These are phyloP conservation scores for Paragorgia papillata DNA, from an alignment of 92 coral and sea anemone species.

Conservation along the genomic window DNA sequence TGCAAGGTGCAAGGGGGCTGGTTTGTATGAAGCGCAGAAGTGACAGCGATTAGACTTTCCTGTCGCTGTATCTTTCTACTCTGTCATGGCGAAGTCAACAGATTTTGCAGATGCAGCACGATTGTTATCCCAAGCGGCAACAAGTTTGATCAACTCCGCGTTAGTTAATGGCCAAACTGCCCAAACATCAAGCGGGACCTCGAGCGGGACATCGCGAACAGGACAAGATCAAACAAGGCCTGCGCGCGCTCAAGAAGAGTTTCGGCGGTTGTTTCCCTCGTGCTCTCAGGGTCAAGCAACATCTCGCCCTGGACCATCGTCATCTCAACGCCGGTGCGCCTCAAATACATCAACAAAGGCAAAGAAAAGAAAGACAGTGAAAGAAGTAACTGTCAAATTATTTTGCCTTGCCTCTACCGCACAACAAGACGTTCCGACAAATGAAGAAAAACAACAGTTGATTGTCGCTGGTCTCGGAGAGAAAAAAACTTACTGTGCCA, in stretches of 20 bases:
- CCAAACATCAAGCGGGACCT: slow-evolving; percentile 5
- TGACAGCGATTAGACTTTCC: too few species aligned
- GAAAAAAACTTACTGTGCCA: slow-evolving; percentile 25
- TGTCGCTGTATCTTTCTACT: too few species aligned
- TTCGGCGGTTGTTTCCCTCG: slow-evolving; percentile 36
- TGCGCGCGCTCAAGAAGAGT: slow-evolving; percentile 14
- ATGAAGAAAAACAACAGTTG: slow-evolving; percentile 46
- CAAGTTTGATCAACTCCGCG: slow-evolving; percentile 21
- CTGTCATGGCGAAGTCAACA: slow-evolving; percentile 23
- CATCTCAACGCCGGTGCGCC: slow-evolving; percentile 10
- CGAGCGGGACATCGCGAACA: slow-evolving; percentile 1
- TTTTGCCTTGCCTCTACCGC: slow-evolving; percentile 34
- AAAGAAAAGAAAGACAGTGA: slow-evolving; percentile 2
- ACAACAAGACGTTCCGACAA: slow-evolving; percentile 20
- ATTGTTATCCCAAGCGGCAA: slow-evolving; percentile 30
- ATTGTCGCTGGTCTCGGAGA: slow-evolving; percentile 39
- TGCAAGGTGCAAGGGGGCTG: too few species aligned
- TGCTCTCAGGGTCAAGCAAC: slow-evolving; percentile 8
- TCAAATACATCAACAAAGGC: slow-evolving; percentile 13
- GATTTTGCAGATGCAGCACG: slow-evolving; percentile 28
- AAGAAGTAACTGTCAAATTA: too few species aligned
- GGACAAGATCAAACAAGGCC: slow-evolving; percentile 16
- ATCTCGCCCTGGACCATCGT: not conserved
- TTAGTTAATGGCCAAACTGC: not conserved
- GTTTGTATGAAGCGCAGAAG: too few species aligned